phyloP scores from a whole-genome alignment of 2,888 invertebrate species.

The Philopedon plagiatum region DNA sequence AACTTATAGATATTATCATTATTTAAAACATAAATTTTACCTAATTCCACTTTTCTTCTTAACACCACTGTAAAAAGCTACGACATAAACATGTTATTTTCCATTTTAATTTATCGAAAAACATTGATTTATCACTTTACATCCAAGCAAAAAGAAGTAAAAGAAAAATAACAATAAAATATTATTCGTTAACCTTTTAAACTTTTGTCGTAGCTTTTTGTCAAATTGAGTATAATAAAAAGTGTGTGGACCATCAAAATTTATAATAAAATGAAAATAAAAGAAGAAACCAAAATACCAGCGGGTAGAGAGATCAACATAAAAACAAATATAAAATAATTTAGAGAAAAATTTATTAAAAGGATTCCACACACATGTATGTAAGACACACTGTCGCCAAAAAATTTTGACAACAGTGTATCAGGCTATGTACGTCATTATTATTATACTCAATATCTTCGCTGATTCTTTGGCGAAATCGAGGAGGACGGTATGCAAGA shows the following conservation, averaged over 20 bases:
- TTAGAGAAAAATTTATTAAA: neutral
- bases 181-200: neutral
- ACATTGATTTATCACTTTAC: neutral
- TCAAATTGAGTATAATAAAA: slow-evolving; percentile 66
- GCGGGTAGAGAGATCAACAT: slow-evolving; percentile 61
- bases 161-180: neutral
- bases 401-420: neutral
- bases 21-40: too few relatives aligned
- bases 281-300: slow-evolving; percentile 54
- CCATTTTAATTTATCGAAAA: too few relatives aligned
- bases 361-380: slow-evolving; percentile 59
- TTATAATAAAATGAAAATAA: slow-evolving; percentile 18
- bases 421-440: slow-evolving; percentile 39
- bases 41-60: neutral
- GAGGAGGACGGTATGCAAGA: slow-evolving; percentile 13
- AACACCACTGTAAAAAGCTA: slow-evolving; percentile 4
- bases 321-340: slow-evolving; percentile 41
- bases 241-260: slow-evolving; percentile 55
- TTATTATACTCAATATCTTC: slow-evolving; percentile 64
- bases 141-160: too few relatives aligned
- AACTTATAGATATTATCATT: too few relatives aligned
- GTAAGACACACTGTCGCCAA: neutral
- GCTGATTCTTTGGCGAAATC: slow-evolving; percentile 44
- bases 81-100: neutral
- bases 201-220: slow-evolving; percentile 43